Evolutionary conservation across 2,797 vertebrate genomes (phyloP), one percentile per base, ranked within the genome.

Genomic region (Sebastiscus tertius): DNA sequence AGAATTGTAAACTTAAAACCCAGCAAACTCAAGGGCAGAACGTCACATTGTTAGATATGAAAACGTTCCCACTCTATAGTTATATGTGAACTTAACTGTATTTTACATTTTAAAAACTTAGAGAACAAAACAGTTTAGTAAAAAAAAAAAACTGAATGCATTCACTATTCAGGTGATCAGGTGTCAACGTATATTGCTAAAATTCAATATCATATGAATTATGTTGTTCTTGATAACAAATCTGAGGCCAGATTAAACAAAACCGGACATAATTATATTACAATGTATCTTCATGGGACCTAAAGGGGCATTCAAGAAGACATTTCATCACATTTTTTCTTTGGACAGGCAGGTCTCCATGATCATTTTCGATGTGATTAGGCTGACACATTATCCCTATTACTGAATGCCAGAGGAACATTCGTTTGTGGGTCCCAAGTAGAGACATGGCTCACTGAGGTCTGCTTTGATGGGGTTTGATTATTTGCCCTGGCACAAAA

Each of bases 401-500:
- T 66, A 62, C 29, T 49, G 29, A 36, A 63, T 62, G 80, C 78
- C 31, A 77, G 72, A 81, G 49, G 58, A 75, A 62, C 56, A 60
- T 65, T 71, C 46, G 68, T 86, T 91, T 86, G 77, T 74, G 80
- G 76, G 71, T 66, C 77, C 73, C 78, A 90, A 87, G 64, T 71
- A 60, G 67, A 84, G 75, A 67, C 77, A 68, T 77, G 77, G 33
- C 54, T 82, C 58, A 71, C 20, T 61, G 39, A 69, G 79, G 72
- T 89, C 75, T 91, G 49, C 49, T 54, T 22, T 54, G 9, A 54
- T 54, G n/a, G n/a, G 49, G 20, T 54, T 54, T 54, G 91, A 94
- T 82, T 87, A 74, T 75, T 84, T 92, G 87, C 78, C 84, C 86
- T 73, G 75, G 79, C 79, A 86, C 77, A 87, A 90, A 81, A 61